phyloP scores from a whole-genome alignment of 1,140 invertebrate genomes.

The Theocolax elegans region DNA sequence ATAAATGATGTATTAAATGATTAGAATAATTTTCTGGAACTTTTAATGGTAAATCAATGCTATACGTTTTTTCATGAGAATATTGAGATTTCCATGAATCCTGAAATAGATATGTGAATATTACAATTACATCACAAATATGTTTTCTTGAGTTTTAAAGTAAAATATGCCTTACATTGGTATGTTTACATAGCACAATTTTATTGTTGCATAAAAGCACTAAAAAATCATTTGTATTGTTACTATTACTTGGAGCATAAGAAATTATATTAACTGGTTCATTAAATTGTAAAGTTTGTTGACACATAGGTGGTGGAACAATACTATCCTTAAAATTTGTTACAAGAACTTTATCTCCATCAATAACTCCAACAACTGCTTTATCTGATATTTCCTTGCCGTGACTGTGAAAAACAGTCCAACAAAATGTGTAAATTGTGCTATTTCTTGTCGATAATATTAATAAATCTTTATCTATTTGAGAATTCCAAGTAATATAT shows the following conservation, averaged over 20 bases:
- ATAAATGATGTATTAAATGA: slow-evolving; percentile 53
- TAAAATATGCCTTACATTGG: slow-evolving; percentile 43
- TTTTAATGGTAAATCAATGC: slow-evolving; percentile 40
- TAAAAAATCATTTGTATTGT: slow-evolving; percentile 63
- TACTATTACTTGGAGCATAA: slow-evolving; percentile 67
- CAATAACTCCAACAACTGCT: slow-evolving; percentile 79
- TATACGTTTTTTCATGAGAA: slow-evolving; percentile 44
- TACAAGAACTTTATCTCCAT: slow-evolving; percentile 78
- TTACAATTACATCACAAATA: no score
- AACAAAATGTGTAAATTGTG: slow-evolving; percentile 73
- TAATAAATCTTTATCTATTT: slow-evolving; percentile 53
- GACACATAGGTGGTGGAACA: slow-evolving; percentile 87
- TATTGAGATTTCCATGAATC: slow-evolving; percentile 44
- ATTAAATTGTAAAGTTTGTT: slow-evolving; percentile 70
- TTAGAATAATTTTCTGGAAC: slow-evolving; percentile 13
- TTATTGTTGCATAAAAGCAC: slow-evolving; percentile 51
- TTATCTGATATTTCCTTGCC: slow-evolving; percentile 68
- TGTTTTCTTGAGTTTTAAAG: no score
- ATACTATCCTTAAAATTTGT: slow-evolving; percentile 79
- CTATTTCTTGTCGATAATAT: slow-evolving; percentile 67
- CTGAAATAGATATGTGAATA: no score
- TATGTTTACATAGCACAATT: slow-evolving; percentile 53
- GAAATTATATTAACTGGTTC: slow-evolving; percentile 71
- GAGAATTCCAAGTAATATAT: slow-evolving; percentile 70
- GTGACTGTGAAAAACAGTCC: slow-evolving; percentile 69